Conservation (phyloP, 2,113 vertebrate species). For the Tachysurus fulvidraco region DNA sequence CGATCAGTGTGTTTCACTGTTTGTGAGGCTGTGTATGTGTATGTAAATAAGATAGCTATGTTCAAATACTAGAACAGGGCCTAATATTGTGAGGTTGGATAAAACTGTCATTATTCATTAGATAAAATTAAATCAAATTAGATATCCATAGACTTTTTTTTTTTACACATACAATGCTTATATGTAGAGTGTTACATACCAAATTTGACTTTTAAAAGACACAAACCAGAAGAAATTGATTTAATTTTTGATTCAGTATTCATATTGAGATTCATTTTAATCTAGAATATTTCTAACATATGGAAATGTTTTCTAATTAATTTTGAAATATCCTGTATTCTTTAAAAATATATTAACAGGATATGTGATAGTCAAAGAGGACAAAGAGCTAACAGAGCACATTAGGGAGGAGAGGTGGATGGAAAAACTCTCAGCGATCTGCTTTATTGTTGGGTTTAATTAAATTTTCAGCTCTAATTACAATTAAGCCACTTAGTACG, state of each 20-base stretch:
- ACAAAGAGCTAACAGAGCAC: conserved; percentile 54
- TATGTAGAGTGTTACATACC: too few relatives aligned
- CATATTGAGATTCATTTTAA: neutral
- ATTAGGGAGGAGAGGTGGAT: conserved; percentile 43
- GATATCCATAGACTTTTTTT: too few relatives aligned
- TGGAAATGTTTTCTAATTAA: neutral
- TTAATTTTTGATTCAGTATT: neutral
- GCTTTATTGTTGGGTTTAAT: conserved; percentile 79
- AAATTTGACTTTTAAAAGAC: neutral
- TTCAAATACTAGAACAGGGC: neutral
- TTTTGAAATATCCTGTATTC: neutral
- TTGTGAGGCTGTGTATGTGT: conserved; percentile 32
- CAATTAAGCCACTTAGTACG: conserved; percentile 84
- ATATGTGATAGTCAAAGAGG: conserved; percentile 16
- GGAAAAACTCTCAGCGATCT: conserved; percentile 62
- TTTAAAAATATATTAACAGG: neutral
- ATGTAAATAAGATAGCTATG: conserved; percentile 36
- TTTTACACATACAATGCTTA: neutral
- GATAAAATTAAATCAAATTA: too few relatives aligned
- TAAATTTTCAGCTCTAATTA: conserved; percentile 83
- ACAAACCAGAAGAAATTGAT: neutral
- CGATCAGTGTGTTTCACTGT: conserved; percentile 21
- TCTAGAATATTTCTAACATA: neutral
- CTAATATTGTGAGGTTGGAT: neutral
- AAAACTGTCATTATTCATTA: neutral